Base-by-base conservation (phyloP, 2,888 invertebrate species). In the Cheilosia vernalis region DNA sequence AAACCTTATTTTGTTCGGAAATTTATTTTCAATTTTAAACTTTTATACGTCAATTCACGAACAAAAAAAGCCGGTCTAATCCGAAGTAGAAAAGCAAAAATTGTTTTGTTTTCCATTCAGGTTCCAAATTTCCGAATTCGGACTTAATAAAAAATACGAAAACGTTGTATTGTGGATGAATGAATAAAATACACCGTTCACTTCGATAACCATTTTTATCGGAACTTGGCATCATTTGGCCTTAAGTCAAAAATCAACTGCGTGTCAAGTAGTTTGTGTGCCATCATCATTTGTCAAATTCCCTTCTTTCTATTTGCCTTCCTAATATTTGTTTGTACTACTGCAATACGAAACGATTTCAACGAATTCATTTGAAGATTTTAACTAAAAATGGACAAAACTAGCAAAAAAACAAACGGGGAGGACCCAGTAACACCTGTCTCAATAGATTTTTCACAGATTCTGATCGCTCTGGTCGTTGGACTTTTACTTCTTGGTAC, bases 401-500 rank as follows among this genome's bases (percentile, higher is more conserved):
- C 88, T 74, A 89, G 89, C 81, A 87, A 89, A 84, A 89, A 88
- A 61, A 42, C 69, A 6, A 86, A 82, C 37, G 87, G 87, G 47
- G 88, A 89, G 7, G 87, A 89, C 53, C 88, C 88, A 40, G 87
- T 89, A 6, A 90, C 89, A 60, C 56, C 90, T 72, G 87, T 88
- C 0, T 89, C 89, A 13, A 72, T 89, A 13, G 89, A 91, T 73
- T 86, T 88, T 9, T 88, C 89, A 3, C 89, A 90, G n/a, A 89
- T 91, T 51, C 37, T 90, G 15, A 56, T 89, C 30, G 91, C 92
- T 4, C 66, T 90, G 2, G 42, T 90, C 17, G 69, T 90, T n/a
- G 91, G 91, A 13, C 89, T 91, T 21, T 63, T 91, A 42, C 73
- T 88, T n/a, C 88, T 90, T 30, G 91, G 91, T 91, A 88, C 88